Evolutionary conservation across 2,113 vertebrate species (phyloP), one percentile per base, ranked within the genome.

Genomic region (Periophthalmus modestus): DNA sequence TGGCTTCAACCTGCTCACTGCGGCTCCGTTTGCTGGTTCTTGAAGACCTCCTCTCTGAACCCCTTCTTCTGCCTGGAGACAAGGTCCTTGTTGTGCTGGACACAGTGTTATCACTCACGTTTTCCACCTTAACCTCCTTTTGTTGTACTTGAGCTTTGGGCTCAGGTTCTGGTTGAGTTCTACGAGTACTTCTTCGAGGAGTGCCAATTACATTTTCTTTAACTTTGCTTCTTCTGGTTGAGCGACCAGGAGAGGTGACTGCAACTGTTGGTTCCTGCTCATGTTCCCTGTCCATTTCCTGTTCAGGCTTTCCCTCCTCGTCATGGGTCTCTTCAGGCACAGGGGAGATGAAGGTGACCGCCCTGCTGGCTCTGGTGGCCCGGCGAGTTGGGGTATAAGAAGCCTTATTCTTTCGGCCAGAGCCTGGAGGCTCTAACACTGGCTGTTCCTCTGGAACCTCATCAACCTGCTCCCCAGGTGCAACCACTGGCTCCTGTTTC

Each of bases 11-110:
- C n/a, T 81, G 66, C 54, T 82, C 39, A 2, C 13, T 65, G 36
- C 0, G 13, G 5, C 47, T 63, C 62, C 15, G 76, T 16, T 70
- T 63, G 39, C 74, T 79, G 19, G 23, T 48, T 52, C 61, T 86
- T 19, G 58, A 62, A 33, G 80, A 23, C 5, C 43, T 39, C 57
- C 47, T 84, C 65, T 74, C 74, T 5, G 89, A 84, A 33, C 90
- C 61, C 81, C 91, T 16, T 74, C 73, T 73, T 91, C 93, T 92
- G 90, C 93, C 69, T 82, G 92, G 71, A 92, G 93, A 89, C 84
- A 55, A 54, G 11, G 46, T 19, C 39, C 63, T 80, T 33, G 82
- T 69, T 23, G 69, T 91, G 75, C 81, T 23, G 18, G 86, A 59
- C 19, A 65, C 43, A 11, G 70, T 33, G 15, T 52, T 65, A 15